A percentile compares a stretch with the other conserved stretches of the same genome.
phyloP scores from a whole-genome alignment of 2,113 vertebrate species.

The Procapra przewalskii region DNA sequence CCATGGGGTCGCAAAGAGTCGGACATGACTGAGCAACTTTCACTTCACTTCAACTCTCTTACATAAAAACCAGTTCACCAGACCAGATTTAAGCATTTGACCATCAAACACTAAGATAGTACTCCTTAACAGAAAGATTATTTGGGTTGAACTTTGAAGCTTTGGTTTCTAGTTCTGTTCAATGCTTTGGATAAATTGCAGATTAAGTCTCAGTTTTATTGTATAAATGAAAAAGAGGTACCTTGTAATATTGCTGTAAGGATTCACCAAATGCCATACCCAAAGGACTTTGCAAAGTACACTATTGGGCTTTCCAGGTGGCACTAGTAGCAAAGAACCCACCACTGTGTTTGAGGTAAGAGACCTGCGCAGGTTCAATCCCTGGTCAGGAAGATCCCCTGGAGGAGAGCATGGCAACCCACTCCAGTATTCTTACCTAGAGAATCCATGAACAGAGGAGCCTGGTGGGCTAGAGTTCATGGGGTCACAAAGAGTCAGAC shows the following conservation, averaged over 20 bases:
- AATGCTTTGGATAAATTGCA: neutral
- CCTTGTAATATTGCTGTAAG: neutral
- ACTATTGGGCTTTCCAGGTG: neutral
- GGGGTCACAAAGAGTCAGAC: neutral
- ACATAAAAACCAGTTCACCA: neutral
- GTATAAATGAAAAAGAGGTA: neutral
- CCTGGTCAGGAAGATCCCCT: neutral
- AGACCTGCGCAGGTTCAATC: neutral
- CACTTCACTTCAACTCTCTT: neutral
- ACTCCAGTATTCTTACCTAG: neutral
- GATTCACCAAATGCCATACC: neutral
- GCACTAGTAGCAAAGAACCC: neutral
- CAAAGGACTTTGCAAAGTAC: neutral
- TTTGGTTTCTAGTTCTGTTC: neutral
- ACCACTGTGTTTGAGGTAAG: neutral
- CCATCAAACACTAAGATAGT: neutral
- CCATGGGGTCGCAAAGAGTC: too few species aligned
- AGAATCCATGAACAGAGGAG: neutral
- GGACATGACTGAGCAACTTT: rapidly evolving
- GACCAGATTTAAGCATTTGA: neutral
- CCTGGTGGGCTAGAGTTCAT: neutral
- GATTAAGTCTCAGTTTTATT: neutral
- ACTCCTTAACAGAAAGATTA: neutral
- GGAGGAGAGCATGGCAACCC: neutral
- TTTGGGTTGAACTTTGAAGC: neutral